Conservation (phyloP, 1,140 invertebrate genomes). For the Acyrthosiphon pisum region DNA sequence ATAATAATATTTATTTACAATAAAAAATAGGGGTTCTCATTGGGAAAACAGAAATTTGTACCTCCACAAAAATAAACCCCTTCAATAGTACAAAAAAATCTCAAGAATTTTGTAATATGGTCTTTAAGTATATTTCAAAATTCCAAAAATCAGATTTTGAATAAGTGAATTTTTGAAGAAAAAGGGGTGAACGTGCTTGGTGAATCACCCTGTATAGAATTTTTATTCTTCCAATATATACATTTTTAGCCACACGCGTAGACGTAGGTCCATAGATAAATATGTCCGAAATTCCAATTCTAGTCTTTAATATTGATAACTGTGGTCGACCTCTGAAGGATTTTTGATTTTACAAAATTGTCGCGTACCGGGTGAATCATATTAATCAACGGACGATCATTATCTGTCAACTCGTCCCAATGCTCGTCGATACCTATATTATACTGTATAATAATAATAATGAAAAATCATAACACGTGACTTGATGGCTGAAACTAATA, state of each 20-base stretch:
- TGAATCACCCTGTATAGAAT: neutral
- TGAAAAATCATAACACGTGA: conserved; percentile 44
- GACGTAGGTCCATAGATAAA: neutral
- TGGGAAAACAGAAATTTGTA: no score
- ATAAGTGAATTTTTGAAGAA: no score
- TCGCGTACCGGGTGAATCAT: conserved; percentile 24
- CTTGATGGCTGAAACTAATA: conserved; percentile 38
- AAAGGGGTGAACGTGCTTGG: no score
- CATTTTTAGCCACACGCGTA: neutral
- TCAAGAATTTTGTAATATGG: no score
- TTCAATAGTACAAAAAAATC: no score
- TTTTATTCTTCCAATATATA: neutral
- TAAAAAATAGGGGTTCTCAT: no score
- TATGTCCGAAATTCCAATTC: neutral
- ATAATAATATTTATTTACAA: no score
- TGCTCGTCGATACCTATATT: neutral
- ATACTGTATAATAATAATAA: neutral
- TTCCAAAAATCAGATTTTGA: no score
- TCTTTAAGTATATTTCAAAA: no score
- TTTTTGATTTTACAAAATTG: conserved; percentile 37
- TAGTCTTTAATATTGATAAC: conserved; percentile 30
- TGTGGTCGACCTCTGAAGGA: conserved; percentile 1
- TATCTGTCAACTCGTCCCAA: neutral
- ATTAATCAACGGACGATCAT: neutral
- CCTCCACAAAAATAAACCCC: no score